phyloP scores from a whole-genome alignment of 2,113 vertebrate species.

The Corythaeola cristata region DNA sequence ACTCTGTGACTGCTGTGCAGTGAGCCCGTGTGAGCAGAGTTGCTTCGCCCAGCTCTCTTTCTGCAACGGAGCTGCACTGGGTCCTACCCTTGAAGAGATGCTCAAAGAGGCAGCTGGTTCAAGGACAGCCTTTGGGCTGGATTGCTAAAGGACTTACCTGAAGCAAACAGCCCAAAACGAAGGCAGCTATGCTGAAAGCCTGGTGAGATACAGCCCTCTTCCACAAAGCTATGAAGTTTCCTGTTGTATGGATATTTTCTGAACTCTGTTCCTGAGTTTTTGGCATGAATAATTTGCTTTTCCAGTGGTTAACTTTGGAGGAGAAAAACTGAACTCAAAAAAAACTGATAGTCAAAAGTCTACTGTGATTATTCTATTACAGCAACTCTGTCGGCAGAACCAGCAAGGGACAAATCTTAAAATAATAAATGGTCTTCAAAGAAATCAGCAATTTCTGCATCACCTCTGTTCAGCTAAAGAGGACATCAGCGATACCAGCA shows the following conservation, averaged over 20 bases:
- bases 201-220: background rate
- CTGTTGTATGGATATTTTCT: background rate
- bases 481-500: background rate
- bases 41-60: background rate
- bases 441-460: background rate
- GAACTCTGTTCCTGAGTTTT: background rate
- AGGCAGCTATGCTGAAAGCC: background rate
- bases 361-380: background rate
- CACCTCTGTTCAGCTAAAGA: background rate
- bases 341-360: background rate
- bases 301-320: background rate
- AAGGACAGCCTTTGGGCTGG: background rate
- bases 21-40: background rate
- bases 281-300: background rate
- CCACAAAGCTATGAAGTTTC: background rate
- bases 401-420: background rate
- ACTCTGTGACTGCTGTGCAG: background rate
- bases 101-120: background rate
- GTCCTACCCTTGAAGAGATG: background rate
- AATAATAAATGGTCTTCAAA: background rate
- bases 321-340: background rate
- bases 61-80: rapidly evolving
- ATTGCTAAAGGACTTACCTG: background rate
- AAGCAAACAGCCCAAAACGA: background rate
- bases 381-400: background rate